Base-by-base conservation (phyloP, 53 echinoderm and acorn worm species). In the Holothuria leucospilota region DNA sequence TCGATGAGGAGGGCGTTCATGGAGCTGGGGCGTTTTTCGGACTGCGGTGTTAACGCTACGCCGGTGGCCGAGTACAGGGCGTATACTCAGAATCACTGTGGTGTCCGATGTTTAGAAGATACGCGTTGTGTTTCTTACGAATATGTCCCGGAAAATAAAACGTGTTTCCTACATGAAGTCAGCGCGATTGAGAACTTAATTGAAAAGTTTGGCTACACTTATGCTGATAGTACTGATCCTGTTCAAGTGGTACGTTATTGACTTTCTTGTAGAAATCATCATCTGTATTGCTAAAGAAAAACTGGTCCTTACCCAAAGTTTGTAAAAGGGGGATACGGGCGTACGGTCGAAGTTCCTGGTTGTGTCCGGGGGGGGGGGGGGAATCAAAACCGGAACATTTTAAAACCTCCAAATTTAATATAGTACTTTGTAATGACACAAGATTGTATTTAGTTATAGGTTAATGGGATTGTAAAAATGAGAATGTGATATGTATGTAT, bases 191-290 rank as follows among this genome's bases (percentile, higher is more conserved):
- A 84, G 59, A 87, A 92, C 64, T 80, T 94, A 10, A 70, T 61
- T 16, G 59, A 87, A 7, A 92, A 95, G 49, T 84, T 87, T 75
- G 95, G 95, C 53, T 92, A 84, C 53, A 90, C 85, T 13, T 95
- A 92, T 53, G 94, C 90, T 3, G 94, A 94, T 82, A 89, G 92
- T 1, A 68, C 85, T 16, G 78, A 94, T 62, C 94, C 94, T 4
- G 79, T 78, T 21, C 81, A 91, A 40, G 84, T 88, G 84, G 91
- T 91, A 84, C 26, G 91, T 88, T 18, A 8, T 12, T 21, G 5
- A 56, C 56, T 56, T 18, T 18, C 52, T 13, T 11, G 13, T 49
- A 49, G 49, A 49, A 9, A 42, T 42, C 9, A 42, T 42, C 49
- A 49, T 49, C 49, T 49, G 49, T 49, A 49, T 49, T 49, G 13